These are phyloP conservation scores for Tillus elongatus DNA, from an alignment of 2,888 invertebrate genomes.

Conservation along the genomic window DNA sequence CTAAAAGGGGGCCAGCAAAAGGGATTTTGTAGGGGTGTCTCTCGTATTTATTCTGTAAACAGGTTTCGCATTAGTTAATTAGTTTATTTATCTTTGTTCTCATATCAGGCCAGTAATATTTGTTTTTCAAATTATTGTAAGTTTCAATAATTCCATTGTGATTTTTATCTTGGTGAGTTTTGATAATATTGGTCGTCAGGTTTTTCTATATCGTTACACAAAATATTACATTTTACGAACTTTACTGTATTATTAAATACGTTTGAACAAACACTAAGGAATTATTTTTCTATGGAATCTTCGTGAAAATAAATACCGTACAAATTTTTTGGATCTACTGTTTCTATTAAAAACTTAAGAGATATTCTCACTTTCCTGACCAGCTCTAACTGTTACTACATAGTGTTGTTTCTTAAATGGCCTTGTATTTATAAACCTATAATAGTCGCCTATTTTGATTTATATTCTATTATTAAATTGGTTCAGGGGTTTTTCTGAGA, in stretches of 20 bases:
- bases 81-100: slow-evolving; percentile 1
- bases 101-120: slow-evolving; percentile 2
- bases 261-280: too few species aligned
- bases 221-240: too few species aligned
- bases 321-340: slow-evolving; percentile 3
- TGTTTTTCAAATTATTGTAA: slow-evolving; percentile 3
- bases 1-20: not conserved
- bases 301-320: slow-evolving; percentile 4
- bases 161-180: not conserved
- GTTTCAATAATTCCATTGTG: slow-evolving; percentile 5
- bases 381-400: not conserved
- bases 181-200: slow-evolving; percentile 3
- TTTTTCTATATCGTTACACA: slow-evolving; percentile 1
- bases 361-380: not conserved
- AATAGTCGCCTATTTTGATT: not conserved
- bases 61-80: slow-evolving; percentile 6
- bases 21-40: not conserved
- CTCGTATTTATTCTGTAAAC: slow-evolving; percentile 5
- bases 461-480: slow-evolving; percentile 4
- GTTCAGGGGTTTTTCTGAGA: slow-evolving; percentile 7
- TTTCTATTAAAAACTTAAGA: not conserved
- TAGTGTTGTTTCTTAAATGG: not conserved
- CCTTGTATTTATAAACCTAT: not conserved
- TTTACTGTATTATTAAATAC: too few species aligned
- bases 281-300: not conserved